Conservation (phyloP, 2,888 invertebrate genomes). For the Sinotaia quadrata region DNA sequence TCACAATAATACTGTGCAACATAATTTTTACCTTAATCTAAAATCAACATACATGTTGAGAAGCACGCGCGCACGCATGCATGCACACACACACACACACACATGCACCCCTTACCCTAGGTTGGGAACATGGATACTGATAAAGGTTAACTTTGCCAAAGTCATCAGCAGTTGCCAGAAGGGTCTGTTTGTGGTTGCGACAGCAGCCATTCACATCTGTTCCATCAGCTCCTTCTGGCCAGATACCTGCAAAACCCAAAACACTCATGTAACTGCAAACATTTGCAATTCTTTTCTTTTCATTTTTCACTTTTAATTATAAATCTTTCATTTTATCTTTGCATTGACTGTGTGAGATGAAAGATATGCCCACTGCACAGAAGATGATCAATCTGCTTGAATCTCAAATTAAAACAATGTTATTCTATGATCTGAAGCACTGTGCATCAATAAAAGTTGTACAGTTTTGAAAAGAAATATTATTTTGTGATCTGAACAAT, state of each 20-base stretch:
- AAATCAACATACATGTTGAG: no score
- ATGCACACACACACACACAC: no score
- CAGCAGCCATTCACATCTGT: slow-evolving; percentile 87
- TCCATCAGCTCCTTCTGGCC: slow-evolving; percentile 93
- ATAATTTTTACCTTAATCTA: no score
- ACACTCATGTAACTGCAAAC: not conserved
- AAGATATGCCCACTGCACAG: no score
- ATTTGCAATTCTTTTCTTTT: not conserved
- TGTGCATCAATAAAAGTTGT: no score
- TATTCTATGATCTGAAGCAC: no score
- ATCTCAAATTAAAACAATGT: no score
- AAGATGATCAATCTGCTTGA: no score
- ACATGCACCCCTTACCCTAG: slow-evolving; percentile 78
- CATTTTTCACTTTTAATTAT: not conserved
- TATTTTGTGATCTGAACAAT: no score
- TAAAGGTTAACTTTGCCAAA: slow-evolving; percentile 92
- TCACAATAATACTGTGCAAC: no score
- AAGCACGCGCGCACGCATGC: no score
- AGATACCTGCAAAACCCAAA: slow-evolving; percentile 76
- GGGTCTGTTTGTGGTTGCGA: slow-evolving; percentile 77
- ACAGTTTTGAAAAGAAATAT: no score
- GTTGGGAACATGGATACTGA: slow-evolving; percentile 86
- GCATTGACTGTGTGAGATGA: not conserved
- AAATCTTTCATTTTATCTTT: not conserved
- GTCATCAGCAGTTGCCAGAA: slow-evolving; percentile 89